Evolutionary conservation across 2,797 vertebrate species (phyloP), one percentile per base, ranked within the genome.

Genomic region (Sebastes vulpes): DNA sequence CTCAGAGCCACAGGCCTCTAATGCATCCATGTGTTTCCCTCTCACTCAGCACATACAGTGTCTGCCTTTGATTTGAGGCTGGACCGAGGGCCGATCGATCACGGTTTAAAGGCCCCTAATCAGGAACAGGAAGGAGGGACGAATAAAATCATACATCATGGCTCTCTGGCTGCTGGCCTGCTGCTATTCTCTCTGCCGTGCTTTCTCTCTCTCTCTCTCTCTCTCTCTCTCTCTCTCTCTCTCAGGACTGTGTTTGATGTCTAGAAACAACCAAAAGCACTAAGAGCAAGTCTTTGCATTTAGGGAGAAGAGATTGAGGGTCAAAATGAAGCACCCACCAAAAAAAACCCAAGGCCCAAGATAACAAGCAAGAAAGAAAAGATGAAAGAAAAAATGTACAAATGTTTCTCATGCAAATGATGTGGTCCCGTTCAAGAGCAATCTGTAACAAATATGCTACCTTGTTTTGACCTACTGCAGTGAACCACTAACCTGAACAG

Each of bases 51-150:
- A 86, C 84, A 90, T 89, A 88, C 85, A 80, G 87, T 82, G 90
- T 92, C 94, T 93, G 92, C 82, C 90, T 94, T 95, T 95, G 92
- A 95, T 95, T 94, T 91, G 87, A 84, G 79, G 76, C 92, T 82
- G 65, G 83, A 88, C 84, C 67, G 80, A 91, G 84, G 87, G 84
- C 74, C 75, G 77, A 94, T 93, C 89, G 90, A 95, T 94, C 93
- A 90, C 74, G 82, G 83, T 87, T 94, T 94, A 93, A 94, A 95
- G 92, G 91, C 85, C 88, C 89, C 89, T 94, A 96, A 96, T 96
- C 92, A 94, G 73, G 74, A 94, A 90, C 94, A 96, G 94, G 91
- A 89, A 86, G 77, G 67, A 87, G 54, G 85, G 85, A 89, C 87
- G 88, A 93, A 92, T 89, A 90, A 91, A 94, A 94, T 89, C 90